phyloP scores from a whole-genome alignment of 2,113 vertebrate species.

The Tragelaphus buxtoni region DNA sequence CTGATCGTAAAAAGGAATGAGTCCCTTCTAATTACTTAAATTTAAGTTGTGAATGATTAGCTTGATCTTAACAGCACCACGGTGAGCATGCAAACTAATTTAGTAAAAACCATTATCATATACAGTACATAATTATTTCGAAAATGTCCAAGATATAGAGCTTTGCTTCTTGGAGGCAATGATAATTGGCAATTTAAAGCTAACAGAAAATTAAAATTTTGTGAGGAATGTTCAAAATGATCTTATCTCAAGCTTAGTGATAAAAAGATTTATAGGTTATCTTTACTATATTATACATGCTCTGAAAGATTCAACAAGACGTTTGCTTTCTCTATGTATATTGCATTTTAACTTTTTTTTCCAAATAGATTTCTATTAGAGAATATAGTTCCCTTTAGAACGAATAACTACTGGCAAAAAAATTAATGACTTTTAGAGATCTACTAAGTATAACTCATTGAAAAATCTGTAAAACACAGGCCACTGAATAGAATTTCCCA shows the following conservation, averaged over 20 bases:
- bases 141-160: conserved; percentile 42
- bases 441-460: background rate
- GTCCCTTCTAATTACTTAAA: conserved; percentile 38
- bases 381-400: conserved; percentile 35
- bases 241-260: conserved; percentile 10
- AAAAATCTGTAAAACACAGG: background rate
- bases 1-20: conserved; percentile 26
- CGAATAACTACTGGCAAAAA: background rate
- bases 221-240: conserved; percentile 32
- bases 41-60: conserved; percentile 47
- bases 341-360: background rate
- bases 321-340: background rate
- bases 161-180: conserved; percentile 44
- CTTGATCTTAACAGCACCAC: conserved; percentile 31
- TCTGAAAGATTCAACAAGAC: conserved; percentile 29
- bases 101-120: conserved; percentile 61
- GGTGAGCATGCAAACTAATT: conserved; percentile 45
- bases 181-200: conserved; percentile 42
- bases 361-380: conserved; percentile 22
- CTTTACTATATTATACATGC: background rate
- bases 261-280: conserved; percentile 33
- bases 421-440: conserved; percentile 3
- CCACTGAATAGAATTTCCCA: background rate
- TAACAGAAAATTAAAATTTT: conserved; percentile 47
- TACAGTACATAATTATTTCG: conserved; percentile 58